A percentile compares a stretch with the other conserved stretches of the same genome.
Evolutionary conservation across 1,140 invertebrate species (phyloP).

Genomic region (Lysiphlebus fabarum): DNA sequence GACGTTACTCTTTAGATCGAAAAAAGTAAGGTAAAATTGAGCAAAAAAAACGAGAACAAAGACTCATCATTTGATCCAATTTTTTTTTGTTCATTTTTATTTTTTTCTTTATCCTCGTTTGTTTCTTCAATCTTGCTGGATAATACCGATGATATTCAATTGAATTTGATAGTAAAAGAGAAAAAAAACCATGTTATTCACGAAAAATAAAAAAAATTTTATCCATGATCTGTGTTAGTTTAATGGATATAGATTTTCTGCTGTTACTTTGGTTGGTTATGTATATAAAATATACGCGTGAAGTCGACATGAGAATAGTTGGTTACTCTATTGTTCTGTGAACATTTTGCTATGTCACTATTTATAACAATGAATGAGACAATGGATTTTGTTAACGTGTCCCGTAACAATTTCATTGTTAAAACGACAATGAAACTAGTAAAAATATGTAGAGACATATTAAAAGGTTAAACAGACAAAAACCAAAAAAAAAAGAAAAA

Average conservation of each 20-base stretch:
- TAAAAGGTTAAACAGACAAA: background rate
- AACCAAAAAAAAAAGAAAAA: background rate
- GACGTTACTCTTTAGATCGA: no score
- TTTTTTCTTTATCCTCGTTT: background rate
- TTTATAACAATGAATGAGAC: slow-evolving; percentile 32
- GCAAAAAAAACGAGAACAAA: background rate
- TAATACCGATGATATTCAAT: slow-evolving; percentile 4
- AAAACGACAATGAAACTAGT: slow-evolving; percentile 38
- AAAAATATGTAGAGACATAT: slow-evolving; percentile 38
- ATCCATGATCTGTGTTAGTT: no score
- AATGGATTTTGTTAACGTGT: slow-evolving; percentile 46
- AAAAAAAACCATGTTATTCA: slow-evolving; percentile 4
- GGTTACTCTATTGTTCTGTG: slow-evolving; percentile 32
- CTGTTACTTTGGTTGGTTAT: background rate
- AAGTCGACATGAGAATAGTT: no score
- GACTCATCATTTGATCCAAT: slow-evolving; percentile 5
- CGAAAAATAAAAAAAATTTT: background rate
- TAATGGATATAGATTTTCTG: no score
- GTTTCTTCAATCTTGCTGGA: background rate
- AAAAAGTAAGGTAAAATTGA: no score
- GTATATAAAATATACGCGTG: no score
- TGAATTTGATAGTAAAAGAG: background rate
- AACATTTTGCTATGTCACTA: slow-evolving; percentile 41
- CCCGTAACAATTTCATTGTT: slow-evolving; percentile 50
- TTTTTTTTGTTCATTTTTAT: background rate